Evolutionary conservation across 1,140 invertebrate genomes (phyloP).

Genomic region (Macrotrachela quadricornifera): DNA sequence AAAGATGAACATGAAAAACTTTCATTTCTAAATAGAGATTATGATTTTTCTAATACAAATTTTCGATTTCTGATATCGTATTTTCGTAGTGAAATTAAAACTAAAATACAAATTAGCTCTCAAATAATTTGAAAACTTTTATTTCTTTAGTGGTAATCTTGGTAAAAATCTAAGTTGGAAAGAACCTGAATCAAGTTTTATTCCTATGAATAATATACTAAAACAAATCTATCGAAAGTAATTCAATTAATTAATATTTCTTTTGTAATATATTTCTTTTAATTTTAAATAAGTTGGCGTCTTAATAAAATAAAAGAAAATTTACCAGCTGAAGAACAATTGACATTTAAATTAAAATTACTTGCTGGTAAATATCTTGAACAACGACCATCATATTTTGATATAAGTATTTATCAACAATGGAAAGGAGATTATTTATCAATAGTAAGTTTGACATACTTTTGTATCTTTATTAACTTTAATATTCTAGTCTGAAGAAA

Average conservation of each 20-base stretch:
- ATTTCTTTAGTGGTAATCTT: no score
- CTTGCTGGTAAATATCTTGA: slow-evolving; percentile 52
- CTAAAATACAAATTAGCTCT: slow-evolving; percentile 15
- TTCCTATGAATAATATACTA: no score
- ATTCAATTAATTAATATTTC: no score
- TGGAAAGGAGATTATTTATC: slow-evolving; percentile 82
- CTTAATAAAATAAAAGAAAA: slow-evolving; percentile 60
- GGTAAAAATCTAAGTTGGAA: no score
- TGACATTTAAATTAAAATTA: slow-evolving; percentile 56
- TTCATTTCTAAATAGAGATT: slow-evolving; percentile 38
- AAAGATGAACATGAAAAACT: slow-evolving; percentile 18
- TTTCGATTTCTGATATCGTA: slow-evolving; percentile 39
- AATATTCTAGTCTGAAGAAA: slow-evolving; percentile 2
- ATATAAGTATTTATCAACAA: slow-evolving; percentile 41
- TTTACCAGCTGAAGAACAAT: slow-evolving; percentile 60
- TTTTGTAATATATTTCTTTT: no score
- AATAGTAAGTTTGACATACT: slow-evolving; percentile 24
- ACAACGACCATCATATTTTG: slow-evolving; percentile 54
- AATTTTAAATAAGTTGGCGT: slow-evolving; percentile 54
- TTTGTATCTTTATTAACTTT: neutral
- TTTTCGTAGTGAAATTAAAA: slow-evolving; percentile 31
- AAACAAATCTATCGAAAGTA: no score
- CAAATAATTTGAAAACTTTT: neutral
- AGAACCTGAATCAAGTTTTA: no score
- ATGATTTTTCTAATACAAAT: slow-evolving; percentile 57